Evolutionary conservation across 2,888 invertebrate genomes (phyloP).

Genomic region (Diarsia mendica): DNA sequence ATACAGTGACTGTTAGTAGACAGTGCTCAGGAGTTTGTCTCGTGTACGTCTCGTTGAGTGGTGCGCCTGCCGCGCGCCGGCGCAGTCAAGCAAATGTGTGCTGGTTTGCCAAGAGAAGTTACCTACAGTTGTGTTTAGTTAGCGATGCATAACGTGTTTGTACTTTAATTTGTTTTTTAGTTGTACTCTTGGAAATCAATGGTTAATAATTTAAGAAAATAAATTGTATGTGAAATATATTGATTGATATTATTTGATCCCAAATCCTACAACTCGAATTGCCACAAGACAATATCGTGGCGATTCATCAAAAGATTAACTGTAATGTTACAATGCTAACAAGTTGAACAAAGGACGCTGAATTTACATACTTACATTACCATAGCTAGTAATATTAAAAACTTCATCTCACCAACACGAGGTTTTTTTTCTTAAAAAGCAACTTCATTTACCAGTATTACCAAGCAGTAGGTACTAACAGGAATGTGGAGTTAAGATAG

Average conservation of each 20-base stretch:
- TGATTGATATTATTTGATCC: constrained; percentile 66
- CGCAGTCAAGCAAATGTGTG: constrained; percentile 87
- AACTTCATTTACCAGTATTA: background rate
- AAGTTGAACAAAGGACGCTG: background rate
- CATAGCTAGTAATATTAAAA: background rate
- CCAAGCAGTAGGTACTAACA: too few species aligned
- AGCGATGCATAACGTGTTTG: constrained; percentile 90
- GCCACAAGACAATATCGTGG: background rate
- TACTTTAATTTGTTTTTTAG: constrained; percentile 91
- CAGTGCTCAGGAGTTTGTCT: constrained; percentile 75
- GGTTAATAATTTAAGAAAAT: constrained; percentile 91
- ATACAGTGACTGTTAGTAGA: constrained; percentile 80
- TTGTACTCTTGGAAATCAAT: constrained; percentile 91
- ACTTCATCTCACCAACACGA: background rate
- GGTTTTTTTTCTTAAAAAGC: background rate
- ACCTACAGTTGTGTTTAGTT: constrained; percentile 90
- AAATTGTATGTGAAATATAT: constrained; percentile 90
- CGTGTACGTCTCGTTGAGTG: constrained; percentile 83
- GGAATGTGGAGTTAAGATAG: too few species aligned
- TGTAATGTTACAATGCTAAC: background rate
- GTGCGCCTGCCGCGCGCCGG: constrained; percentile 86
- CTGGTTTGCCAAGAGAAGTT: constrained; percentile 90
- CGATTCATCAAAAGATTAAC: background rate
- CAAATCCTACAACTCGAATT: background rate
- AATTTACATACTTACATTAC: too few species aligned